Conservation (phyloP, 1,140 invertebrate species). For the Drosophila subobscura region DNA sequence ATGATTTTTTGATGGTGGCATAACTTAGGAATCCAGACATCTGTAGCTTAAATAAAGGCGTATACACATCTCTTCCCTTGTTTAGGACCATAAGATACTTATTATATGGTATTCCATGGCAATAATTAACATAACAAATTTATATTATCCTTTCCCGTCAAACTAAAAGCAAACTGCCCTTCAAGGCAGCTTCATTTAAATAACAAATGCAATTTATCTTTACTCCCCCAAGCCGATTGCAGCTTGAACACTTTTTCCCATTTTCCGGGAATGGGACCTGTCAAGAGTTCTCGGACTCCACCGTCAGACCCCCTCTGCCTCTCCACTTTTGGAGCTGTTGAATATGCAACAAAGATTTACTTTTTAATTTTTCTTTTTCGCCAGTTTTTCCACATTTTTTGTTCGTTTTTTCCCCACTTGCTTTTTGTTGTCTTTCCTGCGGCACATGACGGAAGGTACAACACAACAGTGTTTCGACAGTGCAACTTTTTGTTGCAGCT, state of each 20-base stretch:
- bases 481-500: conserved; percentile 45
- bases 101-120: no score
- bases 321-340: conserved; percentile 32
- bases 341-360: conserved; percentile 56
- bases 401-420: background rate
- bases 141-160: conserved; percentile 18
- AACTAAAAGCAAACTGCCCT: conserved; percentile 25
- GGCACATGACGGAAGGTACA: conserved; percentile 63
- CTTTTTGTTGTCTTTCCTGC: conserved; percentile 22
- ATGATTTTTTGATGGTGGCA: no score
- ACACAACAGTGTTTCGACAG: conserved; percentile 54
- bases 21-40: no score
- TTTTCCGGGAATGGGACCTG: conserved; percentile 10
- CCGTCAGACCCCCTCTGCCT: no score
- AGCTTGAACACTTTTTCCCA: conserved; percentile 24
- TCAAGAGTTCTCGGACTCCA: conserved; percentile 11
- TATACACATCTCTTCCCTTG: no score
- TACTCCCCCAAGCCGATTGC: conserved; percentile 13
- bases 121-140: conserved; percentile 28
- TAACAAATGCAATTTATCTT: conserved; percentile 25
- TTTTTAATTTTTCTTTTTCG: conserved; percentile 37
- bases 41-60: no score
- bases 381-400: background rate
- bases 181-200: conserved; percentile 38
- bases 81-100: no score